A percentile compares a stretch with the other conserved stretches of the same genome.
phyloP scores from a whole-genome alignment of 2,113 vertebrate genomes.

The Tretioscincus oriximinensis region DNA sequence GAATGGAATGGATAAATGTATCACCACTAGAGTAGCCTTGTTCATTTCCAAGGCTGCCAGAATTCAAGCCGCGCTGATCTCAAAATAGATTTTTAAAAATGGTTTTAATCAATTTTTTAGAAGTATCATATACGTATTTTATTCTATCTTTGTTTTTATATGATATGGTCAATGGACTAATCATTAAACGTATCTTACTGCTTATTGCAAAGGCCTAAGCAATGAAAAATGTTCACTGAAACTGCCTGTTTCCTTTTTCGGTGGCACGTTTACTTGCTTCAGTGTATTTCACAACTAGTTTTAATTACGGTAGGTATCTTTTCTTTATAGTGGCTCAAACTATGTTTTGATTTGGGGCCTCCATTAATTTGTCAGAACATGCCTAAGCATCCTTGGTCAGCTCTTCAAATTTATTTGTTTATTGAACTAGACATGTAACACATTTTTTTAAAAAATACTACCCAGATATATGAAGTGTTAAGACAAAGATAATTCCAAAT shows the following conservation, averaged over 20 bases:
- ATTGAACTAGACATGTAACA: not conserved
- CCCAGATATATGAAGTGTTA: constrained; percentile 19
- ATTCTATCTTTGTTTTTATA: too few relatives aligned
- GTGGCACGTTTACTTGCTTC: not conserved
- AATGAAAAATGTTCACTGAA: constrained; percentile 4
- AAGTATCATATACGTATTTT: too few relatives aligned
- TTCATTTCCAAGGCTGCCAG: too few relatives aligned
- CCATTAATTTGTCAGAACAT: not conserved
- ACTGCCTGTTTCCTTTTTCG: not conserved
- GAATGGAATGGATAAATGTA: too few relatives aligned
- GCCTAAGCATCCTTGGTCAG: not conserved
- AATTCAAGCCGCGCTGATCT: too few relatives aligned
- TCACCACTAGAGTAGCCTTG: too few relatives aligned
- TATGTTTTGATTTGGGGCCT: not conserved
- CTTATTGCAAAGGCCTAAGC: too few relatives aligned
- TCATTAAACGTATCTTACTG: too few relatives aligned
- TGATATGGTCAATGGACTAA: too few relatives aligned
- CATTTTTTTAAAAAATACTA: constrained; percentile 2
- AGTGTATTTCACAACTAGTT: not conserved
- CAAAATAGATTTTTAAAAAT: too few relatives aligned
- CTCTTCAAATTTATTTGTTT: not conserved
- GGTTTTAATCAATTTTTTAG: too few relatives aligned
- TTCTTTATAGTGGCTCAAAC: not conserved
- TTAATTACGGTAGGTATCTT: not conserved
- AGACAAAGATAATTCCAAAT: constrained; percentile 12